Evolutionary conservation across 2,113 vertebrate genomes (phyloP), one percentile per base, ranked within the genome.

Genomic region (Casuarius casuarius): DNA sequence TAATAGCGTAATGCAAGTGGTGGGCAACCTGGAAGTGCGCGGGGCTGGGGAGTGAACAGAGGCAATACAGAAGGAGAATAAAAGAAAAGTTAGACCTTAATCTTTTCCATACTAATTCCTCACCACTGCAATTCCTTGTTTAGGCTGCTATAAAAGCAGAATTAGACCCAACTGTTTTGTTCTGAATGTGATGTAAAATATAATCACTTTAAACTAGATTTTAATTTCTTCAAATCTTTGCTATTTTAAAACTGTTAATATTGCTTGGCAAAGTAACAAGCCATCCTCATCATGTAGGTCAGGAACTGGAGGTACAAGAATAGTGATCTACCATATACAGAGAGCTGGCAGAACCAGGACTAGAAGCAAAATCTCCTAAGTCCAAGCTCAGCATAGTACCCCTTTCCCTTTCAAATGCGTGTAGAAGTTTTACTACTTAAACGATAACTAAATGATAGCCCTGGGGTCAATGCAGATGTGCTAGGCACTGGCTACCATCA

Each of bases 1-100:
- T 89, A 91, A 91, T 20, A 91, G 19, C 52, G 82, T 56, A 91
- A 87, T 89, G 68, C 25, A 95, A 92, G 84, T 62, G 87, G 40
- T 94, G 71, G 63, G 72, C 94, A 87, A 94, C 52, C 3, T 85
- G 54, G 19, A 58, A 59, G 62, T 1, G 75, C 38, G 40, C 33
- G 52, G 87, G 49, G 74, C 58, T 87, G 76, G 29, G 28, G 54
- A 95, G 18, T 94, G 42, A 51, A 62, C 44, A 82, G 13, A 56
- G 28, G 54, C 54, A 54, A 28, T 54, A 33, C 31, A 94, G 38
- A 7, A 88, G 72, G 17, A 21, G 51, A 61, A 87, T 58, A 61
- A 21, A 84, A 7, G 15, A 68, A 12, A 73, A 75, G 52, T 75
- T 79, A 95, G 67, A 89, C 5, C 0, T 3, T 68, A 28, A 65